Base-by-base conservation (phyloP, 2,113 vertebrate genomes). In the Rhegmatorhina hoffmannsi region DNA sequence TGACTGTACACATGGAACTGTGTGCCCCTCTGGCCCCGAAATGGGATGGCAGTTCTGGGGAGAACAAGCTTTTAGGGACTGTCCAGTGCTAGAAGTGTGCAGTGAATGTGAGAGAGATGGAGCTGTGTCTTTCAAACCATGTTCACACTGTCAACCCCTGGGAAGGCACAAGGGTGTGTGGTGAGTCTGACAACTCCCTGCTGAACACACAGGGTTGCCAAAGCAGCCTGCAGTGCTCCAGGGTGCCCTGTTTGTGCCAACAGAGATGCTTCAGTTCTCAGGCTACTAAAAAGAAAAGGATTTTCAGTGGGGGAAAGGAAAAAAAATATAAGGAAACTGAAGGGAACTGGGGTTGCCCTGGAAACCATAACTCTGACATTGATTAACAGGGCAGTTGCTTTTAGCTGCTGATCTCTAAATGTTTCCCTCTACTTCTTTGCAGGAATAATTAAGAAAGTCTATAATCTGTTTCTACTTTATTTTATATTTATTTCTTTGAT, bases 1-100 rank as follows among this genome's bases (percentile, higher is more conserved):
- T 85, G 50, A 63, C 26, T 0, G 0, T 96, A 18, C 0, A 0
- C 60, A 31, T 69, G 50, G 46, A 92, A 55, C 29, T 49, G 33
- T 79, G 78, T 66, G 66, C 77, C n/a, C 40, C 70, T 67, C n/a
- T 62, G 36, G 38, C 70, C 63, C 55, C 63, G 55, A 63, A 82
- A 26, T 56, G 46, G 52, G 20, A 63, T 0, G 0, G 13, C 0
- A 0, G 6, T 62, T 79, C 62, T 86, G 67, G 83, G 76, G 38
- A 82, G 40, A 64, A 20, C 11, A 80, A 78, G 38, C 80, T 89
- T 63, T 56, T 67, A 56, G 64, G 69, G 77, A 59, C 49, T 81
- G 94, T 60, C 29, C 84, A 63, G 40, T 44, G 13, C 40, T 76
- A 31, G 28, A 92, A 78, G 43, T 56, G 72, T 50, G 56, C 3